These are phyloP conservation scores for Saguinus midas DNA, from an alignment of 2,113 vertebrate species.

Conservation along the genomic window DNA sequence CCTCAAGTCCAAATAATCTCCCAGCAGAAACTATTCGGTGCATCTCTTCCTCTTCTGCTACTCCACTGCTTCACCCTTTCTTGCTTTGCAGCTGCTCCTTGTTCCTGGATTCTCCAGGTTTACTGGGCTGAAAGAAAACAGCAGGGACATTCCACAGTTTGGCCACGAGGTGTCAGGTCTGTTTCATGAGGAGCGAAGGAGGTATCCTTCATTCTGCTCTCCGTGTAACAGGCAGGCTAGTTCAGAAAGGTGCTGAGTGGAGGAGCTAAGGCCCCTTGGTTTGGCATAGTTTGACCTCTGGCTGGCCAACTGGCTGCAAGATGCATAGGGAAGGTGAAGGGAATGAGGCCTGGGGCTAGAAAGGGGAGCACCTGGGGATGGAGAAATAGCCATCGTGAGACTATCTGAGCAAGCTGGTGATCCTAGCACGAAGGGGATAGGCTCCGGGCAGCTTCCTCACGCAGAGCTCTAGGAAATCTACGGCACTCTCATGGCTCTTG, in stretches of 20 bases:
- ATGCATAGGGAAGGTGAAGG: not conserved
- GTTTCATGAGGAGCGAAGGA: not conserved
- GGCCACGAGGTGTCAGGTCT: constrained; percentile 47
- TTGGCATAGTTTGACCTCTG: no score
- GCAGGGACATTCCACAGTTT: not conserved
- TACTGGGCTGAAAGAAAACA: not conserved
- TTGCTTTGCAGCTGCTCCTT: not conserved
- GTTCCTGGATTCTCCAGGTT: not conserved
- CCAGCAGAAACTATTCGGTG: not conserved
- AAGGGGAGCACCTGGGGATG: not conserved
- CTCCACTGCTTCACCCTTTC: not conserved
- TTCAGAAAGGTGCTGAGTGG: not conserved
- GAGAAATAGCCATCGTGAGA: not conserved
- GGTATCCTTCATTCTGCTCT: no score
- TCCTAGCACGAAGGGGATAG: rapidly evolving
- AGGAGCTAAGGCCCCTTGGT: not conserved
- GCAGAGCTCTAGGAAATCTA: not conserved
- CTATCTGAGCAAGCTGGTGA: not conserved
- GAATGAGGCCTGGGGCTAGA: not conserved
- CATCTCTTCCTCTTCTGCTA: not conserved
- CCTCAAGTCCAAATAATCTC: not conserved
- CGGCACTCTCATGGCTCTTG: not conserved
- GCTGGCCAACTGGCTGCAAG: not conserved
- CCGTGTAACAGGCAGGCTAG: not conserved
- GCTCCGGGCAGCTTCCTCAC: no score